Evolutionary conservation across 2,888 invertebrate species (phyloP).

Genomic region (Drosophila suboccidentalis): DNA sequence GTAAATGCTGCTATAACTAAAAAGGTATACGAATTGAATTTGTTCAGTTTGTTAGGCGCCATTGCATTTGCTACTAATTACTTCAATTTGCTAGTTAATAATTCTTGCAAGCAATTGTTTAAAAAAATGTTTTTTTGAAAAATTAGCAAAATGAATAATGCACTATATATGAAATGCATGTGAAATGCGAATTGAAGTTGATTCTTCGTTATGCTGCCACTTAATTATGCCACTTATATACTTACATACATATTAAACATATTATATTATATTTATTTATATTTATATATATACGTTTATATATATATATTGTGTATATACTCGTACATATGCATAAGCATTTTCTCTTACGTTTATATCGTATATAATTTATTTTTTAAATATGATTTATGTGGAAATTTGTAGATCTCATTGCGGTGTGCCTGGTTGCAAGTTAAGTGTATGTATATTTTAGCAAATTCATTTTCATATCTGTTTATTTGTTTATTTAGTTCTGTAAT

Average conservation of each 20-base stretch:
- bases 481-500: conserved; percentile 3
- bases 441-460: conserved; percentile 62
- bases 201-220: conserved; percentile 58
- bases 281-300: conserved; percentile 23
- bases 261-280: conserved; percentile 46
- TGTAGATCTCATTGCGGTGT: conserved; percentile 68
- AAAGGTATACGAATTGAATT: conserved; percentile 46
- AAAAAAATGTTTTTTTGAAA: conserved; percentile 6
- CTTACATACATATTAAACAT: conserved; percentile 81
- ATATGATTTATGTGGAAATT: conserved; percentile 58
- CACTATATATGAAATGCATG: conserved; percentile 34
- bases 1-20: conserved; percentile 62
- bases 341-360: conserved; percentile 57
- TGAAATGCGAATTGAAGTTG: conserved; percentile 40
- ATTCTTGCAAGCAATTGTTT: conserved; percentile 60
- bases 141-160: conserved; percentile 30
- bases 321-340: conserved; percentile 50
- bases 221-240: conserved; percentile 78
- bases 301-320: conserved; percentile 23
- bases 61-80: conserved; percentile 44
- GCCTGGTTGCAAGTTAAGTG: conserved; percentile 59
- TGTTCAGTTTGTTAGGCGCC: conserved; percentile 36
- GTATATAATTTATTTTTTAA: conserved; percentile 52
- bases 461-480: conserved; percentile 36
- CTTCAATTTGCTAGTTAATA: conserved; percentile 63